These are phyloP conservation scores for Cyrtorhinus lividipennis DNA, from an alignment of 1,140 invertebrate genomes.

Conservation along the genomic window DNA sequence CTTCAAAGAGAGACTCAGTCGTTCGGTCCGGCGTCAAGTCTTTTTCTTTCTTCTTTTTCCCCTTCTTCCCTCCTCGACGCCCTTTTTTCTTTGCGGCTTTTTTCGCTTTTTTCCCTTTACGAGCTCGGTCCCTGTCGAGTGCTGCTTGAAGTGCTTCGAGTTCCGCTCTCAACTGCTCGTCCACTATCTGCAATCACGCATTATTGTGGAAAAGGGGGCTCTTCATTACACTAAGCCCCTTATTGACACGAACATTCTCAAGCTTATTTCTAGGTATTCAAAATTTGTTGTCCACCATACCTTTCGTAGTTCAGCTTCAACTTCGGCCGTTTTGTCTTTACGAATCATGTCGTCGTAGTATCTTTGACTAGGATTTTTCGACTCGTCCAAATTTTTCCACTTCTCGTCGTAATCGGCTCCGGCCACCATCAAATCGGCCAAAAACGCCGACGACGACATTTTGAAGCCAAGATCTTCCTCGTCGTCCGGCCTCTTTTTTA, in stretches of 20 bases:
- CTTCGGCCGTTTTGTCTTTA: constrained; percentile 61
- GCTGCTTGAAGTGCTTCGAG: constrained; percentile 58
- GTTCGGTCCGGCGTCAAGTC: constrained; percentile 86
- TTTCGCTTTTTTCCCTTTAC: constrained; percentile 59
- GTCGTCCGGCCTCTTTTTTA: constrained; percentile 39
- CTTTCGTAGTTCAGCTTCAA: constrained; percentile 69
- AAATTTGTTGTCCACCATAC: no score
- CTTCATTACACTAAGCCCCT: no score
- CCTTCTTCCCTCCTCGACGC: constrained; percentile 64
- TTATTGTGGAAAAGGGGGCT: background rate
- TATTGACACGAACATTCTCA: no score
- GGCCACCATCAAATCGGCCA: constrained; percentile 33
- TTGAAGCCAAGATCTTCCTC: constrained; percentile 40
- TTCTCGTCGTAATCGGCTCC: constrained; percentile 48
- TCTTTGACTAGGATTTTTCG: constrained; percentile 46
- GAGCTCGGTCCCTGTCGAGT: constrained; percentile 34
- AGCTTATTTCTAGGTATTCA: no score
- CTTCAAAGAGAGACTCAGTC: constrained; percentile 79
- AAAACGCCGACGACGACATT: constrained; percentile 34
- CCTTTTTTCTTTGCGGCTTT: constrained; percentile 66
- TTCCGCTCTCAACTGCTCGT: constrained; percentile 72
- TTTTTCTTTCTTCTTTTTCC: constrained; percentile 88
- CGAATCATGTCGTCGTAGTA: constrained; percentile 71
- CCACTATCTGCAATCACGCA: constrained; percentile 39
- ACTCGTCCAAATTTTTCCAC: constrained; percentile 70